Percentiles rank a stretch among this genome's conserved stretches.
Evolutionary conservation across 2,113 vertebrate genomes (phyloP).

Genomic region (Cebidichthys violaceus): DNA sequence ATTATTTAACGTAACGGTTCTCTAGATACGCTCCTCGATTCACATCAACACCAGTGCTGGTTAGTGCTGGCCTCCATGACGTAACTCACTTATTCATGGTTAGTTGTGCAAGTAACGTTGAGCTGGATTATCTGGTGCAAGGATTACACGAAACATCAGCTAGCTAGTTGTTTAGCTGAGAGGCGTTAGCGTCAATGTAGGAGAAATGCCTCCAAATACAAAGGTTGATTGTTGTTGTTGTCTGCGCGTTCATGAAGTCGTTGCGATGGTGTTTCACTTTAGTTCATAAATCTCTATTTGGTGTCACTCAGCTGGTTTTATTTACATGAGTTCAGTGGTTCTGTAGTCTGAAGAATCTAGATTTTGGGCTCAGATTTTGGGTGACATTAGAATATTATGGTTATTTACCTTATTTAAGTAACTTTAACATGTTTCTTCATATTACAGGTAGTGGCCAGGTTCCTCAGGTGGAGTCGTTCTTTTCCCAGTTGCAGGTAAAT

Average conservation of each 20-base stretch:
- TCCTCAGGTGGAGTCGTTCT: background rate
- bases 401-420: background rate
- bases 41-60: background rate
- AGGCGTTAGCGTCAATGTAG: background rate
- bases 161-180: slow-evolving; percentile 35
- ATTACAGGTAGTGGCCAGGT: slow-evolving; percentile 9
- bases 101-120: slow-evolving; percentile 64
- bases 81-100: slow-evolving; percentile 56
- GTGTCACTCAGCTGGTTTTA: background rate
- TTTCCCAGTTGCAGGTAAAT: slow-evolving; percentile 10
- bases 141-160: slow-evolving; percentile 39
- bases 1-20: background rate
- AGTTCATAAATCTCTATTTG: background rate
- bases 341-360: background rate
- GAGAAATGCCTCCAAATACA: background rate
- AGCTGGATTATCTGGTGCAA: slow-evolving; percentile 62
- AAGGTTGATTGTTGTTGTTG: background rate
- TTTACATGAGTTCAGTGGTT: background rate
- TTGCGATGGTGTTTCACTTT: background rate
- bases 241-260: background rate
- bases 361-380: no score
- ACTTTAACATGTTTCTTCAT: background rate
- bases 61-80: slow-evolving; percentile 14
- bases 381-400: background rate
- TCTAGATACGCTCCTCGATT: background rate